Percentiles rank a stretch among this genome's conserved stretches.
These are phyloP conservation scores for Lycocorax pyrrhopterus DNA, from an alignment of 2,113 vertebrate genomes.

Conservation along the genomic window DNA sequence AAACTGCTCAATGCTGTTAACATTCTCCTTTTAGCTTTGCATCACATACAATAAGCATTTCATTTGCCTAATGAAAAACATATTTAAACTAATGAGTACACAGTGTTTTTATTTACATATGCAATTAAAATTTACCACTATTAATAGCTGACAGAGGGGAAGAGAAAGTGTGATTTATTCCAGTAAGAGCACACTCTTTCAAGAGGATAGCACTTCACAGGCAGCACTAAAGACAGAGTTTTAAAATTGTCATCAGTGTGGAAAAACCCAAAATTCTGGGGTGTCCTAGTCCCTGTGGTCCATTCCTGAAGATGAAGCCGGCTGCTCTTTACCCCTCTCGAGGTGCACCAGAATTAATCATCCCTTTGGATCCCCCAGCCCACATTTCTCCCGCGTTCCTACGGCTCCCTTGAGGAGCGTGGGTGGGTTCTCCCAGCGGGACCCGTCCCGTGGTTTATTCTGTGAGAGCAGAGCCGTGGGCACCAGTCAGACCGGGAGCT, in stretches of 20 bases:
- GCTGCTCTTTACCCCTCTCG: neutral
- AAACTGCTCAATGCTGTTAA: constrained; percentile 8
- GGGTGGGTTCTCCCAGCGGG: neutral
- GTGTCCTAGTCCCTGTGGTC: neutral
- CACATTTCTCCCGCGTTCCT: accelerated
- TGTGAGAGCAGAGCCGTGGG: neutral
- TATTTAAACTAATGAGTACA: constrained; percentile 70
- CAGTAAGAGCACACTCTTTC: neutral
- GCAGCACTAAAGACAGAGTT: neutral
- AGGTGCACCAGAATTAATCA: neutral
- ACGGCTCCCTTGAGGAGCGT: accelerated
- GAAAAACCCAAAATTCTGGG: neutral
- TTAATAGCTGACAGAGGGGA: constrained; percentile 62
- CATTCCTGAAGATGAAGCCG: neutral
- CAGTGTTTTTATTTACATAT: constrained; percentile 69
- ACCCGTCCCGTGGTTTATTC: accelerated
- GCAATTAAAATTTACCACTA: constrained; percentile 69
- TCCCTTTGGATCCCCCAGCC: neutral
- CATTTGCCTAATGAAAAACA: constrained; percentile 75
- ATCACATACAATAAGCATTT: constrained; percentile 55
- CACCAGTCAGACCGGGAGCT: accelerated
- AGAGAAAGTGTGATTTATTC: constrained; percentile 58
- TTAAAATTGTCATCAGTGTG: neutral
- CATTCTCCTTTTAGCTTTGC: constrained; percentile 54
- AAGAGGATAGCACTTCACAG: neutral